A percentile compares a stretch with the other conserved stretches of the same genome.
phyloP scores from a whole-genome alignment of 2,113 vertebrate species.

The Pedetes capensis region DNA sequence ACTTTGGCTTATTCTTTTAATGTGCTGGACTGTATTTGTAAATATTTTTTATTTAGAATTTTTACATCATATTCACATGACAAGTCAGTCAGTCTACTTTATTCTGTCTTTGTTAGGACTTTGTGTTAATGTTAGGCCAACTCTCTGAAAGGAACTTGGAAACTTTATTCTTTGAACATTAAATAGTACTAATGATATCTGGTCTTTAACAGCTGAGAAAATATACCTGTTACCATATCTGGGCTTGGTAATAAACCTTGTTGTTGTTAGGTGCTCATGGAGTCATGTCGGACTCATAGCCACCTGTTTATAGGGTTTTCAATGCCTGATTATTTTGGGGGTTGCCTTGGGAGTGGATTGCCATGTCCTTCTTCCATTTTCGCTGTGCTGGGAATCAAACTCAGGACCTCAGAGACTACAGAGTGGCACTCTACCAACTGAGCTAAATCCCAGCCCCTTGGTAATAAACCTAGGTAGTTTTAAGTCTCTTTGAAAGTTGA shows the following conservation, averaged over 20 bases:
- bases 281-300: too few relatives aligned
- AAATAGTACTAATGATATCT: conserved; percentile 9
- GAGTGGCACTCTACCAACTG: too few relatives aligned
- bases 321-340: too few relatives aligned
- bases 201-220: background rate
- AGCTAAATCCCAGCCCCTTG: too few relatives aligned
- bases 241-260: background rate
- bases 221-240: background rate
- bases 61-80: background rate
- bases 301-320: too few relatives aligned
- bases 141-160: background rate
- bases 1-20: background rate
- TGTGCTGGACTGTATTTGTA: background rate
- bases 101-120: background rate
- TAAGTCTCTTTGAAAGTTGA: conserved; percentile 17
- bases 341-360: too few relatives aligned
- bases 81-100: background rate
- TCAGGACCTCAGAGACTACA: too few relatives aligned
- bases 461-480: background rate
- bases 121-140: background rate
- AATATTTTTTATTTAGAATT: conserved; percentile 28
- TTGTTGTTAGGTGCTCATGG: too few relatives aligned
- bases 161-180: background rate
- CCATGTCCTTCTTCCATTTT: too few relatives aligned
- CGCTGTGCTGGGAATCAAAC: too few relatives aligned